Base-by-base conservation (phyloP, 2,797 vertebrate genomes). In the Graptemys geographica region DNA sequence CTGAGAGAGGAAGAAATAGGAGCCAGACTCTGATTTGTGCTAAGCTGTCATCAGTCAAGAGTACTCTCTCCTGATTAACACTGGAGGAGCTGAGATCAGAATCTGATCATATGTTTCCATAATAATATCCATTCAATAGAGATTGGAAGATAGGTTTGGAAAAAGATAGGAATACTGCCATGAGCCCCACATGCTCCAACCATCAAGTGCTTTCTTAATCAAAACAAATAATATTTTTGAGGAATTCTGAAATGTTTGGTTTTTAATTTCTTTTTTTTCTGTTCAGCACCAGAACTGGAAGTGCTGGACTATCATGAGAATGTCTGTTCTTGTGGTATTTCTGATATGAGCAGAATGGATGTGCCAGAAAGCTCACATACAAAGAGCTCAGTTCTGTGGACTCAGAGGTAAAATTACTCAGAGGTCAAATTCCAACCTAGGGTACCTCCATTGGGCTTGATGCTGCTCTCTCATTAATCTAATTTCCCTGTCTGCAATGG, bases 401-500 rank as follows among this genome's bases (percentile, higher is more conserved):
- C 27, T 49, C 44, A 78, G 37, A 86, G 19, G 6, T 11, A 21
- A 84, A 49, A 37, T 83, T 90, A 25, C 27, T 49, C 27, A 78
- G 37, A 86, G 23, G 6, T 11, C 25, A 84, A 52, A 37, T 83
- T 90, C 74, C 52, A 78, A 91, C 23, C 9, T 90, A 84, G 18
- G 44, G 15, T 65, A 89, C 81, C 6, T 53, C 49, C 87, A 51
- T 8, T 5, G 21, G 79, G 80, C 23, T 94, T 83, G 86, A n/a
- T 84, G 79, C 51, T 79, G 44, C 41, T 96, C 82, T 91, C 83
- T 79, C 25, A 86, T 33, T 89, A 69, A 52, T 31, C 81, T 86
- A 72, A 78, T 12, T 90, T 25, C n/a, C 89, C 51, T 87, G 91
- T 81, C 83, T 96, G 91, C 79, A 87, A 55, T 92, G 83, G 90